Conservation (phyloP, 2,888 invertebrate species). For the Sarcophaga carnaria region DNA sequence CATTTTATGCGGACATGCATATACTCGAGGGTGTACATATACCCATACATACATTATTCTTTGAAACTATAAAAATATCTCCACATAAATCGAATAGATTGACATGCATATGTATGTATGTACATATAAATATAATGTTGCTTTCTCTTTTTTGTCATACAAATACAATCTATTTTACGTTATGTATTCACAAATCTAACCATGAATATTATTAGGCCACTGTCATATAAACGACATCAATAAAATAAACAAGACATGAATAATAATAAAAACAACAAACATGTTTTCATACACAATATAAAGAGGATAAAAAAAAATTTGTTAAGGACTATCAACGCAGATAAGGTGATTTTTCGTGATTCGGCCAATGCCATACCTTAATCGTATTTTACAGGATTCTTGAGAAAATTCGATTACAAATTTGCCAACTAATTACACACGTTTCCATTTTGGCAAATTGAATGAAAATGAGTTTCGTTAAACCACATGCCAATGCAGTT, state of each 20-base stretch:
- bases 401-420: too few species aligned
- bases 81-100: neutral
- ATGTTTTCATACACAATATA: neutral
- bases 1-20: neutral
- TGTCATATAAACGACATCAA: constrained; percentile 38
- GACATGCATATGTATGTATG: constrained; percentile 6
- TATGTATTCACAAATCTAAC: neutral
- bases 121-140: too few species aligned
- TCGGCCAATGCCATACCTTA: too few species aligned
- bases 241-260: constrained; percentile 58
- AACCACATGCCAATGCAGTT: too few species aligned
- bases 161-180: neutral
- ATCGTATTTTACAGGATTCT: too few species aligned
- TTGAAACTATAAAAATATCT: constrained; percentile 2
- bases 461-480: too few species aligned
- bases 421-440: too few species aligned
- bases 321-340: neutral
- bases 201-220: constrained; percentile 57
- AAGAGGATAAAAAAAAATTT: neutral
- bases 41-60: neutral
- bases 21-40: neutral
- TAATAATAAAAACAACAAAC: constrained; percentile 14
- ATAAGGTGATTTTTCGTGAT: neutral
- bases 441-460: too few species aligned
- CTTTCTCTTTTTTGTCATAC: neutral